phyloP scores from a whole-genome alignment of 2,113 vertebrate genomes.

The Tenrec ecaudatus region DNA sequence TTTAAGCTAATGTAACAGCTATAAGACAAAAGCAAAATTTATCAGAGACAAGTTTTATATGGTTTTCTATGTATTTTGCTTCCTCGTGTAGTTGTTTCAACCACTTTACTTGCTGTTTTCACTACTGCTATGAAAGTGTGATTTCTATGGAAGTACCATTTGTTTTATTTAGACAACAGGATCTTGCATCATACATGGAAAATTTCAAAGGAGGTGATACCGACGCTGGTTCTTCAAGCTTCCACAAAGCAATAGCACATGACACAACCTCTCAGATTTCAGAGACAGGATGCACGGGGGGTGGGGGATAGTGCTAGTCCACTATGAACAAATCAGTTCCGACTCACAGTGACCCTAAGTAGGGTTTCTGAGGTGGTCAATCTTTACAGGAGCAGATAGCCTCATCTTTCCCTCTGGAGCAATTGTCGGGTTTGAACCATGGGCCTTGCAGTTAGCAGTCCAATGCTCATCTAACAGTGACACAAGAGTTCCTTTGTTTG shows the following conservation, averaged over 20 bases:
- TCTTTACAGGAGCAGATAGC: too few species aligned
- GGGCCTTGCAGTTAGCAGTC: too few species aligned
- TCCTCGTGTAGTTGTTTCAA: background rate
- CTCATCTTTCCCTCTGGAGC: too few species aligned
- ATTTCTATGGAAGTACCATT: background rate
- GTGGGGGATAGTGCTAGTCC: background rate
- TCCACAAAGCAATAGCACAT: background rate
- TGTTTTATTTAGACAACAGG: background rate
- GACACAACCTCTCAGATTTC: background rate
- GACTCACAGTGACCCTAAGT: background rate
- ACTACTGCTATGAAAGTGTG: constrained; percentile 3
- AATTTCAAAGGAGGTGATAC: constrained; percentile 1
- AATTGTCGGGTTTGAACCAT: too few species aligned
- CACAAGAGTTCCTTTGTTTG: too few species aligned
- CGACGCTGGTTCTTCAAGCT: background rate
- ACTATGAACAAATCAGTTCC: background rate
- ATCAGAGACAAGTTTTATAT: constrained; percentile 1
- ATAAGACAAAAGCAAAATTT: constrained; percentile 10
- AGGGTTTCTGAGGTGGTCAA: too few species aligned
- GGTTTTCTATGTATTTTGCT: background rate
- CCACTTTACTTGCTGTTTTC: constrained; percentile 38
- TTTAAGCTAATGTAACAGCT: constrained; percentile 18
- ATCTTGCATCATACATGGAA: background rate
- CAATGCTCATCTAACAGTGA: too few species aligned
- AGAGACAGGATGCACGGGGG: background rate